These are phyloP conservation scores for Chymomyza costata DNA, from an alignment of 1,140 invertebrate species.

Conservation along the genomic window DNA sequence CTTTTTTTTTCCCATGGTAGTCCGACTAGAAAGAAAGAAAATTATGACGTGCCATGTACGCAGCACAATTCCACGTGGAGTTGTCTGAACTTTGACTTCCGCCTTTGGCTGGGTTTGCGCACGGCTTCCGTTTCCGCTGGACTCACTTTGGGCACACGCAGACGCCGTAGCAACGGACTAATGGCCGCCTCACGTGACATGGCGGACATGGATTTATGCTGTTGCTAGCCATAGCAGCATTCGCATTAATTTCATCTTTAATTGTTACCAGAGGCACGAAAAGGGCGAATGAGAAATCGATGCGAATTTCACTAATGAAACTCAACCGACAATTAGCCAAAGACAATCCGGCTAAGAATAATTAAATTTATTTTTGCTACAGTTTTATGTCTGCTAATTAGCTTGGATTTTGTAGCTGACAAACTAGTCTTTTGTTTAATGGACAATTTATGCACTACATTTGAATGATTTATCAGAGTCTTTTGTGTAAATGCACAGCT, in stretches of 20 bases:
- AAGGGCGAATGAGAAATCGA: slow-evolving; percentile 16
- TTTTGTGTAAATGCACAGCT: too few species aligned
- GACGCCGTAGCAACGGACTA: slow-evolving; percentile 6
- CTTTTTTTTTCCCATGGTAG: slow-evolving; percentile 6
- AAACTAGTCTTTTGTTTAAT: background rate
- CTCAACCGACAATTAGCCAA: slow-evolving; percentile 19
- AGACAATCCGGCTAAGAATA: slow-evolving; percentile 11
- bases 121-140: slow-evolving; percentile 32
- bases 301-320: slow-evolving; percentile 7
- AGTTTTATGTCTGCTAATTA: slow-evolving; percentile 10
- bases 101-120: slow-evolving; percentile 30
- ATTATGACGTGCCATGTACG: slow-evolving; percentile 3
- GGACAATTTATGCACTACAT: slow-evolving; percentile 23
- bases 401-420: background rate
- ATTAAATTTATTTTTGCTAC: background rate
- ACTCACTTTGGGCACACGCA: slow-evolving; percentile 11
- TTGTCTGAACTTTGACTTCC: slow-evolving; percentile 37
- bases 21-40: slow-evolving; percentile 16
- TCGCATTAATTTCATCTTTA: slow-evolving; percentile 66
- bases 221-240: slow-evolving; percentile 32
- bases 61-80: background rate
- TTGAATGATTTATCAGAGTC: slow-evolving; percentile 11
- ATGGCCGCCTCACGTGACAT: slow-evolving; percentile 28
- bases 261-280: slow-evolving; percentile 30
- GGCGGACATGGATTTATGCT: slow-evolving; percentile 47